A percentile compares a stretch with the other conserved stretches of the same genome.
These are phyloP conservation scores for Sesia apiformis DNA, from an alignment of 2,888 invertebrate genomes.

Conservation along the genomic window DNA sequence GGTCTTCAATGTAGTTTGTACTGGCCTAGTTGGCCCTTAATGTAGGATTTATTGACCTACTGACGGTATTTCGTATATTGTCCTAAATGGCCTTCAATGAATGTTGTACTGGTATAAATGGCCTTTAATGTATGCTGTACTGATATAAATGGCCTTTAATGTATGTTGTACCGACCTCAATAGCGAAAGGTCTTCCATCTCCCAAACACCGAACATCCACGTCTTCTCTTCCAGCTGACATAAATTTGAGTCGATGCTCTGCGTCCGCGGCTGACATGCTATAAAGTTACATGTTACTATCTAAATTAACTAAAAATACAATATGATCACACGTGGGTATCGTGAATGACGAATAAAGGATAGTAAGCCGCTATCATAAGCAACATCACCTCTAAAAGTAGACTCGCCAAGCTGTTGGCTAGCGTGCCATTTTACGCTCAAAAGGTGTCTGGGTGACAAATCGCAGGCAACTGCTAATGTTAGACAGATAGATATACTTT, in stretches of 20 bases:
- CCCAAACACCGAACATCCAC: conserved; percentile 97
- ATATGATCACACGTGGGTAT: no score
- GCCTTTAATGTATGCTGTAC: conserved; percentile 35
- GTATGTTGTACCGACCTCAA: conserved; percentile 76
- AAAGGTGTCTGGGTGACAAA: no score
- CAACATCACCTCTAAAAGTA: no score
- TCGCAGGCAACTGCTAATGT: no score
- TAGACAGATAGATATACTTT: no score
- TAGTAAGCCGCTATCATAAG: no score
- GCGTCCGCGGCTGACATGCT: conserved; percentile 20
- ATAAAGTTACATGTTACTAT: no score
- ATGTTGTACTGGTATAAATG: not conserved
- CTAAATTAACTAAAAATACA: no score
- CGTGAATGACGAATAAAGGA: no score
- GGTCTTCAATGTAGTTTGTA: conserved; percentile 35
- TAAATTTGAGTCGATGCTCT: conserved; percentile 78
- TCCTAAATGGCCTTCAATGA: not conserved
- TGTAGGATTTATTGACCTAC: not conserved
- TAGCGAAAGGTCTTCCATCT: conserved; percentile 92
- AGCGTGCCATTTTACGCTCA: no score
- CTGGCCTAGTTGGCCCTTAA: not conserved
- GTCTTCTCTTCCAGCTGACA: conserved; percentile 96
- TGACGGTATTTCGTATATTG: not conserved
- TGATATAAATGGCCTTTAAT: not conserved
- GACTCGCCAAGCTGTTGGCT: no score